Percentiles rank a stretch among this genome's conserved stretches.
phyloP scores from a whole-genome alignment of 2,888 invertebrate species.

The Eurytoma adleriae region DNA sequence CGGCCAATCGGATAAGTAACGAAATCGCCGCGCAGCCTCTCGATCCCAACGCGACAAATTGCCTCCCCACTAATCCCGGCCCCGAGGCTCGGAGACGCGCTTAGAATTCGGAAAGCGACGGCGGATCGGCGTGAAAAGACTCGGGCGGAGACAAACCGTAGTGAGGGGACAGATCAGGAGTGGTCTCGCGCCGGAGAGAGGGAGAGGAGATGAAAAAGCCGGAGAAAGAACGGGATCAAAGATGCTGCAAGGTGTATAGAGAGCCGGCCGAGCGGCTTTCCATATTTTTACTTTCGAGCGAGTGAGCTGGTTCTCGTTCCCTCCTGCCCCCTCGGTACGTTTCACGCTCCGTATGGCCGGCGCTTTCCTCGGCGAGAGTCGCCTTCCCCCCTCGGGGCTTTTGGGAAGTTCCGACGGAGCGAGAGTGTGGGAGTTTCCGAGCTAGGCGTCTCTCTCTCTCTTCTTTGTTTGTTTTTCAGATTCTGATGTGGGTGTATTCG shows the following conservation, averaged over 20 bases:
- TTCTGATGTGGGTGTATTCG: background rate
- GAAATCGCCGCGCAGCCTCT: no score
- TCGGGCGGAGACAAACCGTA: no score
- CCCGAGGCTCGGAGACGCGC: no score
- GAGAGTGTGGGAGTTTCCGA: background rate
- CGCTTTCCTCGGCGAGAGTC: slow-evolving; percentile 30
- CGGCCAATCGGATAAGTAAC: no score
- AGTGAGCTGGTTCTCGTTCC: background rate
- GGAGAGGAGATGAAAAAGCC: background rate
- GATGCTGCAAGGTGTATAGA: slow-evolving; percentile 25
- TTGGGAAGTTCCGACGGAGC: background rate
- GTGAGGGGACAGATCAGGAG: no score
- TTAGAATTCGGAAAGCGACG: no score
- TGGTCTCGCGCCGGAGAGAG: no score
- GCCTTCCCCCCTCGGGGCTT: background rate
- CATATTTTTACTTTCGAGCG: slow-evolving; percentile 53
- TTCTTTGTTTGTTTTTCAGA: slow-evolving; percentile 15
- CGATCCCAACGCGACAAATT: no score
- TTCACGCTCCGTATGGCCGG: slow-evolving; percentile 4
- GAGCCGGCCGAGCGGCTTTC: slow-evolving; percentile 31
- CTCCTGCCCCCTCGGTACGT: background rate
- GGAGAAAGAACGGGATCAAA: slow-evolving; percentile 18
- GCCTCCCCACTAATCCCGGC: no score
- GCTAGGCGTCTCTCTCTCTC: background rate
- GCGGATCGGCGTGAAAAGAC: no score